Conservation (phyloP, 2,888 invertebrate genomes). For the Drosophila stalkeri region DNA sequence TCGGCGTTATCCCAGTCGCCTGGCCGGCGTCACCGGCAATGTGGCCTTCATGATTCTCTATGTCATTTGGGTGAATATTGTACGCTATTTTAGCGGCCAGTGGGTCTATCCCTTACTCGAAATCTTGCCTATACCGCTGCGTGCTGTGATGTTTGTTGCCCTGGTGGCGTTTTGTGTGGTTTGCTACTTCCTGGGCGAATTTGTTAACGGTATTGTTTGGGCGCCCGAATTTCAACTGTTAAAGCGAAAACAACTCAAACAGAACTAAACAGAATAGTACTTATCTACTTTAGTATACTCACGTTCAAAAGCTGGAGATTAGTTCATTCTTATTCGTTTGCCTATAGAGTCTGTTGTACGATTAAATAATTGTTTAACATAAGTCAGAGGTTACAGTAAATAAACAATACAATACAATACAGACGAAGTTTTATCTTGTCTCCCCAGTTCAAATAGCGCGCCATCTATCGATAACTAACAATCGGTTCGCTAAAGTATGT, state of each 20-base stretch:
- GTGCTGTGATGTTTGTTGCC: slow-evolving; percentile 89
- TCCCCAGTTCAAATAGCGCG: slow-evolving; percentile 1
- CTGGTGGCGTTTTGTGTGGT: slow-evolving; percentile 87
- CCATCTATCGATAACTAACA: background rate
- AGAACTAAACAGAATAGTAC: slow-evolving; percentile 27
- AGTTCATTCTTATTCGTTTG: slow-evolving; percentile 18
- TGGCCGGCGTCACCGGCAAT: slow-evolving; percentile 88
- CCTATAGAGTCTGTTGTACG: slow-evolving; percentile 30
- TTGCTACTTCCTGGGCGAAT: slow-evolving; percentile 90
- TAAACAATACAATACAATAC: background rate
- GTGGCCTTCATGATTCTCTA: slow-evolving; percentile 89
- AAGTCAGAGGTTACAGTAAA: slow-evolving; percentile 22
- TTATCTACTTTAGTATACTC: slow-evolving; percentile 3
- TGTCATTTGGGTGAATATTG: slow-evolving; percentile 91
- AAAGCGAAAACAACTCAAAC: slow-evolving; percentile 46
- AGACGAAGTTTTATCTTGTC: background rate
- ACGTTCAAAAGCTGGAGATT: slow-evolving; percentile 14
- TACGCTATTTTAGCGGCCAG: slow-evolving; percentile 89
- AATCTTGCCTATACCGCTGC: slow-evolving; percentile 89
- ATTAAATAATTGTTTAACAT: slow-evolving; percentile 1
- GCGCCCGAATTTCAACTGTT: slow-evolving; percentile 87
- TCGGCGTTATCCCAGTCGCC: slow-evolving; percentile 90
- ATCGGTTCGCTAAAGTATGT: slow-evolving; percentile 17
- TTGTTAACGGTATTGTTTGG: slow-evolving; percentile 89
- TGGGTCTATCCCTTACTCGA: slow-evolving; percentile 97